Evolutionary conservation across 2,113 vertebrate species (phyloP).

Genomic region (Otocyon megalotis): DNA sequence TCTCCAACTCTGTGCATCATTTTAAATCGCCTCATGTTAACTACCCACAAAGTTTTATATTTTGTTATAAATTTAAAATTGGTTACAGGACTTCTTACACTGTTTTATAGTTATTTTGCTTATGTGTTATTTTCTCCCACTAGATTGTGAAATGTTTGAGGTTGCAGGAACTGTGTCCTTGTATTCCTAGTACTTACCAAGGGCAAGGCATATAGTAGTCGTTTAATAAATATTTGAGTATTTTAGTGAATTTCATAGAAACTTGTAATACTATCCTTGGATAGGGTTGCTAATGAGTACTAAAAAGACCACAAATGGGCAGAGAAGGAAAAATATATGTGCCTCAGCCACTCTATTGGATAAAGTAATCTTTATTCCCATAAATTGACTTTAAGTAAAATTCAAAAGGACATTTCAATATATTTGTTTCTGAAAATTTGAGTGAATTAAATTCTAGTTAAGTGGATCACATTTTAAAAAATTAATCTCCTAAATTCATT

Average conservation of each 20-base stretch:
- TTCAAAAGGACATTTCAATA: not conserved
- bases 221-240: not conserved
- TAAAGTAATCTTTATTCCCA: slow-evolving; percentile 36
- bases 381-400: slow-evolving; percentile 46
- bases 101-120: slow-evolving; percentile 15
- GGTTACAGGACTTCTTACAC: not conserved
- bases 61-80: slow-evolving; percentile 35
- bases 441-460: not conserved
- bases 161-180: not conserved
- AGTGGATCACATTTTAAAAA: slow-evolving; percentile 43
- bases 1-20: not conserved
- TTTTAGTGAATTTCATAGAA: slow-evolving; percentile 44
- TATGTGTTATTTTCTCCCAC: not conserved
- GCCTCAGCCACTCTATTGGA: not conserved
- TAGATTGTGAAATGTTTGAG: not conserved
- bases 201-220: not conserved
- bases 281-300: slow-evolving; percentile 46
- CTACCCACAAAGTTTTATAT: not conserved
- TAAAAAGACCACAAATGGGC: not conserved
- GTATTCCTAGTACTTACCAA: not conserved
- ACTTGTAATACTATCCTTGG: not conserved
- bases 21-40: not conserved
- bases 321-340: not conserved
- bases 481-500: slow-evolving; percentile 29
- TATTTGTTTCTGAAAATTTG: slow-evolving; percentile 12